Base-by-base conservation (phyloP, 2,797 vertebrate species). In the Meriones psammophilus region DNA sequence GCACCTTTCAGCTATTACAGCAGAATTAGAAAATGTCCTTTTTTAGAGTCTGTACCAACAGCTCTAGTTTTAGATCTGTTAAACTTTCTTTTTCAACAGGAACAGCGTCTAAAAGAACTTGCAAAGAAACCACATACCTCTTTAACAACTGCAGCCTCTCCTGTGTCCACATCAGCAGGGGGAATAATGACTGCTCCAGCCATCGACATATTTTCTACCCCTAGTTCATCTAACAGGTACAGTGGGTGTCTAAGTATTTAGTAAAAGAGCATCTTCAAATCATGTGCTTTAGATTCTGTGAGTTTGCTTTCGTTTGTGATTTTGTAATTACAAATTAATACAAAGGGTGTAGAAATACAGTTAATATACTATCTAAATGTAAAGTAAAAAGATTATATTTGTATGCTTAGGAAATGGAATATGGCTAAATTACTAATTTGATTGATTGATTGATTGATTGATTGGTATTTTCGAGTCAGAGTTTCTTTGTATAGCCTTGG, bases 151-250 rank as follows among this genome's bases (percentile, higher is more conserved):
- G 99, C 99, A 94, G 99, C 99, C 33, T 99, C 99, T 93, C 99
- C 99, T 1, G 99, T 99, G 96, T 99, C 99, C 39, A 99, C 99
- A 97, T 99, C 99, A 89, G 99, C 99, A 88, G 99, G 99, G 97
- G 99, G 99, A 62, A 99, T 99, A 98, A 99, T 99, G 99, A 99
- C 99, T 92, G 99, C 99, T 97, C 98, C 99, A 98, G 99, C 99
- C 98, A 99, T 99, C 68, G 99, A 99, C 98, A 99, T 99, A 96
- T 99, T 99, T 99, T 99, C 99, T 93, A 99, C 99, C 58, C 99
- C 99, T 94, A 99, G 99, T 98, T 99, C 99, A 98, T 99, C 99
- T 94, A 99, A 99, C 97, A 99, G 99, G 99, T 99, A 98, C 46
- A 85, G 42, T 2, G 5, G 81, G 91, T 86, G 46, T 39, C 54